Percentiles rank a stretch among this genome's conserved stretches.
Conservation (phyloP, 2,797 vertebrate species). For the Gambelia wislizenii region DNA sequence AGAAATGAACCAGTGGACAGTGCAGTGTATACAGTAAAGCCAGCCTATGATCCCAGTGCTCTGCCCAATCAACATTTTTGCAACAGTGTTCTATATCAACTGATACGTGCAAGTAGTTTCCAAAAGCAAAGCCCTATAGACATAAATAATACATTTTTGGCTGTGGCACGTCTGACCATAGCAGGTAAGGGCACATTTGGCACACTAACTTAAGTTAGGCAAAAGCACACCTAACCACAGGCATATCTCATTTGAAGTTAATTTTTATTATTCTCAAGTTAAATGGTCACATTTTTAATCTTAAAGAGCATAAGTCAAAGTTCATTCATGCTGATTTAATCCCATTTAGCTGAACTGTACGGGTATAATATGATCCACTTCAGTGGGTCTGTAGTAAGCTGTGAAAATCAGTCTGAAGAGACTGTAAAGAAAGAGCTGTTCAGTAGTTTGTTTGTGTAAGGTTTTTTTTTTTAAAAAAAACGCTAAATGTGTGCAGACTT, state of each 20-base stretch:
- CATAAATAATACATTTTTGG: too few relatives aligned
- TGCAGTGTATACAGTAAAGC: not conserved
- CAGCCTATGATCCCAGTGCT: not conserved
- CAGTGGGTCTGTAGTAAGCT: not conserved
- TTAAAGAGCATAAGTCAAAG: slow-evolving; percentile 6
- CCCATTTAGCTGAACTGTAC: not conserved
- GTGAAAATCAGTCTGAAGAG: slow-evolving; percentile 9
- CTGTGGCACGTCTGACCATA: not conserved
- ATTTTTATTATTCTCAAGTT: not conserved
- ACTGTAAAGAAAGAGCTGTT: slow-evolving; percentile 7
- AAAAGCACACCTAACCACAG: not conserved
- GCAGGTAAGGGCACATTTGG: too few relatives aligned
- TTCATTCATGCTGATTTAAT: slow-evolving; percentile 12
- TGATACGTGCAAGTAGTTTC: not conserved
- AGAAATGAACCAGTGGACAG: not conserved
- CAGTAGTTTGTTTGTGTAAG: too few relatives aligned
- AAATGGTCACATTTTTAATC: not conserved
- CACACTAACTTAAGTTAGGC: not conserved
- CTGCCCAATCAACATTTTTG: not conserved
- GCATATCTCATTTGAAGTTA: not conserved
- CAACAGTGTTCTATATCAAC: not conserved
- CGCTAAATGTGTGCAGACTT: too few relatives aligned
- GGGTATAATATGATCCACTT: slow-evolving; percentile 2
- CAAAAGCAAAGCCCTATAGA: not conserved
- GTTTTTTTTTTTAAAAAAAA: not conserved